A percentile compares a stretch with the other conserved stretches of the same genome.
Evolutionary conservation across 92 coral and sea anemone genomes (phyloP).

Genomic region (Phenganax marumi): DNA sequence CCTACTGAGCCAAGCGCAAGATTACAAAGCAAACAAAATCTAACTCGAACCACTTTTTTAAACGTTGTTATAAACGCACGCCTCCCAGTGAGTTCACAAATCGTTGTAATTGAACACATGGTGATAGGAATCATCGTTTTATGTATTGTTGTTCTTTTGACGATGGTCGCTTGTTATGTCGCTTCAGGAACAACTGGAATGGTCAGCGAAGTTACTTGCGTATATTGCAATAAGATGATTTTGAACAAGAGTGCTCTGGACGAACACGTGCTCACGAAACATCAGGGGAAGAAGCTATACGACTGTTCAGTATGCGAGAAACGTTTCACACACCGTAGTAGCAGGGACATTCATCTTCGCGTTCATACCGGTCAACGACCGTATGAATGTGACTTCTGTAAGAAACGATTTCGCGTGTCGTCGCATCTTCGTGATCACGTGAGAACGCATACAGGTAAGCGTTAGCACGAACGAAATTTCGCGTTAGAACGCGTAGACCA

Average conservation of each 20-base stretch:
- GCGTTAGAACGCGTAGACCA: neutral
- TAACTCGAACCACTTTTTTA: too few relatives aligned
- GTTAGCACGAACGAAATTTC: neutral
- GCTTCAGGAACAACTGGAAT: neutral
- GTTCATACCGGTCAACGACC: conserved; percentile 96
- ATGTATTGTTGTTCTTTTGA: too few relatives aligned
- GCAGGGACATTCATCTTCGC: conserved; percentile 88
- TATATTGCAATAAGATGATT: conserved; percentile 70
- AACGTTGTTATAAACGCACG: too few relatives aligned
- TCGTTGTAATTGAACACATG: too few relatives aligned
- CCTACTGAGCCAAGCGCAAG: too few relatives aligned
- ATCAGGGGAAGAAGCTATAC: conserved; percentile 88
- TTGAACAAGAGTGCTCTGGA: conserved; percentile 76
- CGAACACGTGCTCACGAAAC: conserved; percentile 72
- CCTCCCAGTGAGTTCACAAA: too few relatives aligned
- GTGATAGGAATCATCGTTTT: too few relatives aligned
- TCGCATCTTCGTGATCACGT: conserved; percentile 94
- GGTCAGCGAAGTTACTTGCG: conserved; percentile 53
- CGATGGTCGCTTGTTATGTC: neutral
- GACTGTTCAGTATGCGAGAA: conserved; percentile 90
- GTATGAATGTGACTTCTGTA: conserved; percentile 83
- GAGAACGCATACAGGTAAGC: conserved; percentile 88
- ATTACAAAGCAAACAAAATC: too few relatives aligned
- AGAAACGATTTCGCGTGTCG: conserved; percentile 90
- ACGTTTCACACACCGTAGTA: conserved; percentile 89